These are phyloP conservation scores for Piscicola geometra DNA, from an alignment of 2,888 invertebrate species.

Conservation along the genomic window DNA sequence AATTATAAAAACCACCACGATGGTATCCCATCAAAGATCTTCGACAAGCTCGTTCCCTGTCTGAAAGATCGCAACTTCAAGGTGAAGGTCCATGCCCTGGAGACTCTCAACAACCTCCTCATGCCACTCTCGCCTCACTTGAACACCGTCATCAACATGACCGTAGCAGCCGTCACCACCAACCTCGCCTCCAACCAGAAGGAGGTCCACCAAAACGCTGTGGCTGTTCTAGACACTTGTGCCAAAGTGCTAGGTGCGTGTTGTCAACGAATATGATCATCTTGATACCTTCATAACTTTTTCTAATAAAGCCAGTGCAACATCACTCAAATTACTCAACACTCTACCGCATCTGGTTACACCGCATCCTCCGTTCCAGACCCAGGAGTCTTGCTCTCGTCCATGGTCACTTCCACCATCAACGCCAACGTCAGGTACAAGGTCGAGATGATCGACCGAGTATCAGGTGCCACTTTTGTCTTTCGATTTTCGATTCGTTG, in stretches of 20 bases:
- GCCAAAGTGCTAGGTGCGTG: constrained; percentile 52
- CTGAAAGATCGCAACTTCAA: constrained; percentile 56
- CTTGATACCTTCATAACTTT: neutral
- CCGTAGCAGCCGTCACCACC: constrained; percentile 48
- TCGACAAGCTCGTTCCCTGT: constrained; percentile 49
- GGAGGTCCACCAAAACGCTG: constrained; percentile 51
- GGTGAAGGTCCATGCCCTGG: constrained; percentile 54
- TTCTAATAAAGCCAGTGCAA: neutral
- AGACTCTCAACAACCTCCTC: constrained; percentile 48
- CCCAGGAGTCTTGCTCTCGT: constrained; percentile 49
- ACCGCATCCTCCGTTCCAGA: constrained; percentile 45
- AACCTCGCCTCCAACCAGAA: constrained; percentile 55
- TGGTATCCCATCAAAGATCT: constrained; percentile 32
- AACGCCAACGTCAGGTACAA: constrained; percentile 52
- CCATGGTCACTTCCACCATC: constrained; percentile 52
- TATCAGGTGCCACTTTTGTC: constrained; percentile 49
- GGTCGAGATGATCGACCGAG: constrained; percentile 52
- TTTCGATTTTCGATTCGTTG: neutral
- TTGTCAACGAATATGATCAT: neutral
- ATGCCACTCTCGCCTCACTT: constrained; percentile 48
- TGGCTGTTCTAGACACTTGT: constrained; percentile 49
- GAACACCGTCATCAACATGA: constrained; percentile 43
- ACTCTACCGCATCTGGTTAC: neutral
- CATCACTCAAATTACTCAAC: neutral
- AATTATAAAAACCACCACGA: neutral